Base-by-base conservation (phyloP, 2,888 invertebrate genomes). In the Rugalucina vietnamica region DNA sequence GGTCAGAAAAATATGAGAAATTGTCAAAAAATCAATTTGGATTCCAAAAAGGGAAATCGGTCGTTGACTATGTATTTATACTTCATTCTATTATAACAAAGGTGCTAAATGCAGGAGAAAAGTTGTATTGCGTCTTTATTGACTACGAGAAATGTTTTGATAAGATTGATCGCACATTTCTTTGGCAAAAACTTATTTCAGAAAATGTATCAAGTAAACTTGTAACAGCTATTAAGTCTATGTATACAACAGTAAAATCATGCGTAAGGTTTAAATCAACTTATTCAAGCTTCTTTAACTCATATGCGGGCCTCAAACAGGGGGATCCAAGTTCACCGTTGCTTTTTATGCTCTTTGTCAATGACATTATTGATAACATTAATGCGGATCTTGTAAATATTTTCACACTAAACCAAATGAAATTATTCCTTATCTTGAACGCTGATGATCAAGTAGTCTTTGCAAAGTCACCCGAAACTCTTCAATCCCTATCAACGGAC, bases 141-240 rank as follows among this genome's bases (percentile, higher is more conserved):
- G 70, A 70, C 21, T 70, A 70, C 21, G 36, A 70, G 36, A 70
- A 70, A 21, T 34, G 18, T 27, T 70, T 70, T 21, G 70, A 70
- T 24, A 8, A n/a, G n/a, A 21, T 70, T 4, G 36, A 36, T 24
- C n/a, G 70, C 10, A 29, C 36, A n/a, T 70, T 70, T 70, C 21
- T 79, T n/a, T 71, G 71, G 72, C 50, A 54, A n/a, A 79, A 71
- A 27, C 34, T 79, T 2, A 43, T 79, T 21, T 54, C 32, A 50
- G 18, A 36, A 27, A 72, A 72, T 4, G n/a, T 70, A 4, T 54
- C 57, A 8, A 29, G 12, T 12, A 79, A 49, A 24, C 39, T 79
- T 24, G 27, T 72, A 18, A 57, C 24, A 34, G 50, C 50, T 54
- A 24, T 79, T 4, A 49, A 72, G 27, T 36, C 79, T 18, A 27